Percentiles rank a stretch among this genome's conserved stretches.
These are phyloP conservation scores for Paedocypris sp. DNA, from an alignment of 2,113 vertebrate species.

Conservation along the genomic window DNA sequence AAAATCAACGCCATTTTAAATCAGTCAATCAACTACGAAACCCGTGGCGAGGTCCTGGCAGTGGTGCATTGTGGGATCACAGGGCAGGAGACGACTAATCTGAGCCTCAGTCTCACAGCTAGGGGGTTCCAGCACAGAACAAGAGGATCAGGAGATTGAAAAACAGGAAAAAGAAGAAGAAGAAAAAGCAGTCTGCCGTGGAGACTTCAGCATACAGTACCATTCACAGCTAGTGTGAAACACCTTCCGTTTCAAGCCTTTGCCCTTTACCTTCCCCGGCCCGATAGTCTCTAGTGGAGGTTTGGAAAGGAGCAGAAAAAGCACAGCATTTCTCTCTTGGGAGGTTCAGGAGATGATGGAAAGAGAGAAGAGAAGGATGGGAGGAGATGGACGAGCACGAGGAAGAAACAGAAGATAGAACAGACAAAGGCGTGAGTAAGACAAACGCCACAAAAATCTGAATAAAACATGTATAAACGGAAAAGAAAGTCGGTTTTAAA, in stretches of 20 bases:
- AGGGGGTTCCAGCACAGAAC: no score
- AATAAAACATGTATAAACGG: no score
- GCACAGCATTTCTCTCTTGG: slow-evolving; percentile 81
- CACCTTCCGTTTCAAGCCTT: slow-evolving; percentile 79
- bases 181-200: slow-evolving; percentile 9
- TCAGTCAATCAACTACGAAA: no score
- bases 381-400: slow-evolving; percentile 50
- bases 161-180: neutral
- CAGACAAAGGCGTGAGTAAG: slow-evolving; percentile 56
- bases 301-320: slow-evolving; percentile 85
- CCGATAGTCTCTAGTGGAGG: slow-evolving; percentile 81
- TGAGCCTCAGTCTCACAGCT: no score
- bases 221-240: slow-evolving; percentile 80
- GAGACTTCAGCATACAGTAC: slow-evolving; percentile 56
- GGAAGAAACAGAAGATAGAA: neutral
- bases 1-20: no score
- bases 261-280: slow-evolving; percentile 82
- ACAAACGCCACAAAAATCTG: no score
- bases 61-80: no score
- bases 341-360: slow-evolving; percentile 36
- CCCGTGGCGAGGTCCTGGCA: no score
- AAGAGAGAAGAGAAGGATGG: slow-evolving; percentile 35
- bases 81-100: no score
- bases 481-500: no score
- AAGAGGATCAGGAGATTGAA: neutral